phyloP scores from a whole-genome alignment of 2,113 vertebrate genomes.

The Ginglymostoma cirratum region DNA sequence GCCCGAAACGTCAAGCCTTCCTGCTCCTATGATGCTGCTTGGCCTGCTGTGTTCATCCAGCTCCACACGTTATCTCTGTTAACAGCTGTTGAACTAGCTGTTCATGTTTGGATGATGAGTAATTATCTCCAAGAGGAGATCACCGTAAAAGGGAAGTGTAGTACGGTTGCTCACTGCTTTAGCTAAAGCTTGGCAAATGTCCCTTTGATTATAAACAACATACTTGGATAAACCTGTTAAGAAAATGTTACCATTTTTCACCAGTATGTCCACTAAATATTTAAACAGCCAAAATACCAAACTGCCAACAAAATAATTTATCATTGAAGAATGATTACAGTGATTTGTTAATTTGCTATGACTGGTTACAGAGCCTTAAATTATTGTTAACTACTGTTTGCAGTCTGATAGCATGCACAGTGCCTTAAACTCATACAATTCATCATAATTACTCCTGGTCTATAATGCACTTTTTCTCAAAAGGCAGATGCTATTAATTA shows the following conservation, averaged over 20 bases:
- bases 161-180: neutral
- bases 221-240: constrained; percentile 38
- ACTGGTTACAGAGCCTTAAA: constrained; percentile 58
- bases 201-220: neutral
- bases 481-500: constrained; percentile 59
- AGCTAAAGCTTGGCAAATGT: neutral
- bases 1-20: too few species aligned
- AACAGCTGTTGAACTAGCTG: neutral
- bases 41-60: too few species aligned
- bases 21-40: too few species aligned
- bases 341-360: constrained; percentile 78
- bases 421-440: constrained; percentile 62
- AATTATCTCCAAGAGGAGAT: neutral
- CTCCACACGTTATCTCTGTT: too few species aligned
- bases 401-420: constrained; percentile 64
- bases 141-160: neutral
- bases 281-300: constrained; percentile 90
- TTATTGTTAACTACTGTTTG: constrained; percentile 55
- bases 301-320: constrained; percentile 71
- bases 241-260: constrained; percentile 52
- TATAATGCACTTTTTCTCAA: constrained; percentile 49
- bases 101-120: neutral
- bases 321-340: constrained; percentile 73
- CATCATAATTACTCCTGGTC: constrained; percentile 56
- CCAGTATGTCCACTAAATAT: constrained; percentile 75